Base-by-base conservation (phyloP, 2,888 invertebrate species). In the Lochmaea capreae region DNA sequence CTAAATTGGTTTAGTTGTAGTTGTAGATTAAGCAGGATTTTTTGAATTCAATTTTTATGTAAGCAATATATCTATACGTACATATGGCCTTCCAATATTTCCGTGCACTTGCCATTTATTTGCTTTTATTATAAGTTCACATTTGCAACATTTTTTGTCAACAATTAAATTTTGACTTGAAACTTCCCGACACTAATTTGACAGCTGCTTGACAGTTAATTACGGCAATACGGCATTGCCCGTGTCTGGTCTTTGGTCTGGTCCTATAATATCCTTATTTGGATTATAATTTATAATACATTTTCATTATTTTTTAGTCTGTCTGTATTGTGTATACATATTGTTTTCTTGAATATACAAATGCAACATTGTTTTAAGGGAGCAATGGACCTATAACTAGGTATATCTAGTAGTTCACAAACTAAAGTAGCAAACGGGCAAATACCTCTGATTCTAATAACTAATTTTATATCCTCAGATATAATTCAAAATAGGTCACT, bases 131-230 rank as follows among this genome's bases (percentile, higher is more conserved):
- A 52, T 52, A 52, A 54, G 2, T 16, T 54, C 16, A 18, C 18
- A 54, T 54, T 54, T 54, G 18, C 16, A 54, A 18, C 8, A 54
- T 18, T 54, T 54, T 54, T 54, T n/a, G 49, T 49, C n/a, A 10
- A n/a, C 52, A 52, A 54, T 54, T 54, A 18, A 54, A 12, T 18
- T 54, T 54, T 54, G 54, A 54, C 54, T 54, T 16, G 10, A 54
- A 18, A 54, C 54, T 54, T 54, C 54, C 54, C 18, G 16, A 10
- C 16, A 49, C 8, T 39, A 39, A 39, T 39, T 39, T 49, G 49
- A 49, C 49, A 49, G 49, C 8, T 5, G 3, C 49, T 39, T 39
- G 33, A 39, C 33, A 39, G 33, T 54, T 11, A 54, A 54, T 54
- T 54, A 18, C 18, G 18, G 18, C 3, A 22, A 18, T 18, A 54